These are phyloP conservation scores for Syngnathus typhle DNA, from an alignment of 2,113 vertebrate genomes.

Conservation along the genomic window DNA sequence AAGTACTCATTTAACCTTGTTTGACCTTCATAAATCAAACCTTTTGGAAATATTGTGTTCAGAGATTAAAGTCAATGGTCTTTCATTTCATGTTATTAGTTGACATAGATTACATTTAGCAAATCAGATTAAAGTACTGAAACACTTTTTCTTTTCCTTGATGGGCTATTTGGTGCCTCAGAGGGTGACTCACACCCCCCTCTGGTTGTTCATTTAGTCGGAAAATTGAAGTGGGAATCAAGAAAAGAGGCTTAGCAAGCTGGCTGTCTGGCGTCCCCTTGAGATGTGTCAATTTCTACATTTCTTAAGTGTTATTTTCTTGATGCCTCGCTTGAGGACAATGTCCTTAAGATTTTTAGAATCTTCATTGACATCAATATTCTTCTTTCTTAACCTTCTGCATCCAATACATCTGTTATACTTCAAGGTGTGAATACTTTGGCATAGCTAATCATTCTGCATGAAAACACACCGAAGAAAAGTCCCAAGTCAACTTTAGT, in stretches of 20 bases:
- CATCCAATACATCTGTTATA: too few species aligned
- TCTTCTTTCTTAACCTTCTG: neutral
- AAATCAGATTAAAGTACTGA: slow-evolving; percentile 4
- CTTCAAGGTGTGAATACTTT: too few species aligned
- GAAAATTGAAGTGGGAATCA: slow-evolving; percentile 4
- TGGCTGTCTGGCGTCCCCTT: neutral
- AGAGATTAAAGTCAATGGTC: neutral
- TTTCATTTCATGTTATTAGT: neutral
- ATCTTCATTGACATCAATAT: neutral
- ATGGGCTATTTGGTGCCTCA: neutral
- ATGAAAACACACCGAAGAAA: too few species aligned
- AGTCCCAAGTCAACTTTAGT: too few species aligned
- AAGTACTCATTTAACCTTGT: neutral
- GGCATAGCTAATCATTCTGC: too few species aligned
- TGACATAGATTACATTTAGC: neutral
- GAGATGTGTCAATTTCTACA: slow-evolving; percentile 8
- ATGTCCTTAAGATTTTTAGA: neutral
- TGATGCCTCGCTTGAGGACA: neutral
- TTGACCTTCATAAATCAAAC: neutral
- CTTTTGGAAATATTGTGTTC: neutral
- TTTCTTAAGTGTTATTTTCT: neutral
- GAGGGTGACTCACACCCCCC: neutral
- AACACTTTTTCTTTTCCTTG: neutral
- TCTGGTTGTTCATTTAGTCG: slow-evolving; percentile 10
- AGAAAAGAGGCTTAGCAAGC: neutral